These are phyloP conservation scores for Petrocephalus microphthalmus DNA, from an alignment of 2,113 vertebrate species.

Conservation along the genomic window DNA sequence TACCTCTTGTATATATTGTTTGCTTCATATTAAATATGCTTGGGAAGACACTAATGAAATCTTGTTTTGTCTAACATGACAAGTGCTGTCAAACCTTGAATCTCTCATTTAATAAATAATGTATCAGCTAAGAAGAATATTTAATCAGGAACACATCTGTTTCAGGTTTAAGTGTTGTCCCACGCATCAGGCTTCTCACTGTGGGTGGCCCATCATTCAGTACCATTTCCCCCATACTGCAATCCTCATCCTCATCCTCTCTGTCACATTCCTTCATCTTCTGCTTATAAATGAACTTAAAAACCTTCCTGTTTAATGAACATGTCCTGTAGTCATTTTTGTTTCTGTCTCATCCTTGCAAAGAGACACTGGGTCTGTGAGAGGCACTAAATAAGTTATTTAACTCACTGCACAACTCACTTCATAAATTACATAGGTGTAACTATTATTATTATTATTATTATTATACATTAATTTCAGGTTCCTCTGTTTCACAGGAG, in stretches of 20 bases:
- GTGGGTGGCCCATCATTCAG: neutral
- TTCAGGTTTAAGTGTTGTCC: neutral
- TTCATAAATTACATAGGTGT: neutral
- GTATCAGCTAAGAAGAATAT: neutral
- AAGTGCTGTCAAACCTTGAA: neutral
- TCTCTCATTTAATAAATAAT: neutral
- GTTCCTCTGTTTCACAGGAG: neutral
- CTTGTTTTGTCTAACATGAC: neutral
- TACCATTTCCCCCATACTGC: neutral
- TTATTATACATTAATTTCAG: neutral
- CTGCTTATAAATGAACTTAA: neutral
- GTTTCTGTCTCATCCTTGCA: neutral
- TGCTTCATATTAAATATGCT: neutral
- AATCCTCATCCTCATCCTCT: neutral
- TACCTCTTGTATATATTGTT: neutral
- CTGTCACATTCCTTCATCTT: neutral
- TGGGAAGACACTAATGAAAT: neutral
- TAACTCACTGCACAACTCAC: too few species aligned
- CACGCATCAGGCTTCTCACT: neutral
- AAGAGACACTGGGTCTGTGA: neutral
- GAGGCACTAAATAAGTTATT: neutral
- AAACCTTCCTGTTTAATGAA: neutral
- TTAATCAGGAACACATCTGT: neutral
- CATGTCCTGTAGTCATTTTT: neutral
- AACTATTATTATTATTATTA: neutral